Base-by-base conservation (phyloP, 2,888 invertebrate genomes). In the Zonitis immaculata region DNA sequence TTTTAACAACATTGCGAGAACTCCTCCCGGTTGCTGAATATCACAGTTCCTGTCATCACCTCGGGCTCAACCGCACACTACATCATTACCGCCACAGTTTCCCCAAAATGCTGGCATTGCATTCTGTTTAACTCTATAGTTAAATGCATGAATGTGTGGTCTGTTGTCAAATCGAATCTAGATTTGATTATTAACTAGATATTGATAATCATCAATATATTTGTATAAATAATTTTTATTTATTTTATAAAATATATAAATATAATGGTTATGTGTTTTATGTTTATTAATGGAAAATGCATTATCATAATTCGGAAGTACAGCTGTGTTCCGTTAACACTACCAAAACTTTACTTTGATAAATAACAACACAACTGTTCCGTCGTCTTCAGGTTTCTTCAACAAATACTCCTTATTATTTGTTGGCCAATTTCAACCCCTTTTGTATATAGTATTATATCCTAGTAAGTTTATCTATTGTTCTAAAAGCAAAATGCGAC, bases 11-110 rank as follows among this genome's bases (percentile, higher is more conserved):
- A 57, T 62, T 59, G 60, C 51, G 63, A 58, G 54, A 57, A 58
- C 56, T 57, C 59, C 60, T 53, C 58, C 57, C 54, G 57, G 52
- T 53, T 59, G 62, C 62, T 64, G 62, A 63, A 64, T 65, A 61
- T 65, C 63, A 58, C 60, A 60, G 60, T 62, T 63, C 59, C 56
- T 58, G 59, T 55, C 64, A 63, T 59, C 63, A 60, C 65, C 65
- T 64, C 63, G 58, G 63, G 60, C 62, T 59, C 59, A 61, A 64
- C 63, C 58, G 64, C 65, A 64, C 65, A 66, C 66, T 65, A 65
- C 63, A 66, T 67, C 68, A 68, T 68, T 66, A 68, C 64, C 58
- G 58, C 60, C 60, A 59, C 57, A 60, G 60, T 57, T 62, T 60
- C 60, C 57, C 54, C 52, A 61, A 64, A 64, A 61, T 65, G 63